Percentiles rank a stretch among this genome's conserved stretches.
phyloP scores from a whole-genome alignment of 2,797 vertebrate genomes.

The Sparidentex hasta region DNA sequence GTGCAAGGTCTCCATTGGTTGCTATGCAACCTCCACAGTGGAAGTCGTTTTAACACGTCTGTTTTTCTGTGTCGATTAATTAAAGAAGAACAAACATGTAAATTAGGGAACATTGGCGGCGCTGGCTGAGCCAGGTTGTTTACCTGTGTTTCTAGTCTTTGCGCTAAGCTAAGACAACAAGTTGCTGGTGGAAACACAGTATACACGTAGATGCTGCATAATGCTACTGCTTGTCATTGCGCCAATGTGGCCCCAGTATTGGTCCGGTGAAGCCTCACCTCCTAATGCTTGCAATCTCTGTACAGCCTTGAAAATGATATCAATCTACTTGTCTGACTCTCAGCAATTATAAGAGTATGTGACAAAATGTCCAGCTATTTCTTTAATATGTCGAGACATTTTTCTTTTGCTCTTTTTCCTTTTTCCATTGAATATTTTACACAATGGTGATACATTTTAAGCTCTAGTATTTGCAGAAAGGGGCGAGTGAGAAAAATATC shows the following conservation, averaged over 20 bases:
- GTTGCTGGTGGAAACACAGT: background rate
- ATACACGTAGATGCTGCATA: background rate
- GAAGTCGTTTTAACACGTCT: background rate
- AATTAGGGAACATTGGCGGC: background rate
- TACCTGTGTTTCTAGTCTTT: background rate
- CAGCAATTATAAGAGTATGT: background rate
- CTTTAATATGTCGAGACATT: background rate
- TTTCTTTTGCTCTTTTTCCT: background rate
- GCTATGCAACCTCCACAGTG: background rate
- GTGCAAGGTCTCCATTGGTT: background rate
- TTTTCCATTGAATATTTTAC: background rate
- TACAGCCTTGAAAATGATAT: background rate
- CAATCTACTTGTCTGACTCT: background rate
- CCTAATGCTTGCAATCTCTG: background rate
- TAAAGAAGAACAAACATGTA: background rate
- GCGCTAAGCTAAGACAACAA: background rate
- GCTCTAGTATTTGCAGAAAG: background rate
- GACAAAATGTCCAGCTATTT: background rate
- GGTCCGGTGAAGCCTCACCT: background rate
- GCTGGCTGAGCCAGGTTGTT: background rate
- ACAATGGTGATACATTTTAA: conserved; percentile 2
- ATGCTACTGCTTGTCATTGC: background rate
- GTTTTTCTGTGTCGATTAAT: background rate
- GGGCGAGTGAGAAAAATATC: background rate
- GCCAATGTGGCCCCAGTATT: background rate